Evolutionary conservation across 2,888 invertebrate species (phyloP).

Genomic region (Vannuccia rotundouncinata): DNA sequence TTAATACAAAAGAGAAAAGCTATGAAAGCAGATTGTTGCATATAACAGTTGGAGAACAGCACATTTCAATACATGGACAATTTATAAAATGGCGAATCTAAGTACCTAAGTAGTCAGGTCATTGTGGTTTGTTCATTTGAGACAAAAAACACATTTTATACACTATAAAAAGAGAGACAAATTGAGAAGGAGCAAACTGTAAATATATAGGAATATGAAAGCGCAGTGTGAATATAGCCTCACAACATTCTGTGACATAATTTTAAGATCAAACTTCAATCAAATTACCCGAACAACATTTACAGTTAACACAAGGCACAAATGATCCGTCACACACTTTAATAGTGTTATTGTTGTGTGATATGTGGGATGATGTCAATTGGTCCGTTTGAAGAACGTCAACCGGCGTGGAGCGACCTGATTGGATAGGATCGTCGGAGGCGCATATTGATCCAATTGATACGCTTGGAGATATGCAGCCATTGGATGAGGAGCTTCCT

Average conservation of each 20-base stretch:
- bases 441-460: neutral
- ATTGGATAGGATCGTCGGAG: conserved; percentile 5
- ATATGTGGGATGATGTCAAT: neutral
- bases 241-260: neutral
- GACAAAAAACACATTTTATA: no score
- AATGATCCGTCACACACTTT: no score
- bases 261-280: neutral
- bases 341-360: no score
- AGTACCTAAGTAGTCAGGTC: no score
- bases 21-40: no score
- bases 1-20: no score
- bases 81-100: no score
- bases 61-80: no score
- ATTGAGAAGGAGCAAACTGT: no score
- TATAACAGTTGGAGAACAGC: no score
- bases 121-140: no score
- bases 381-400: neutral
- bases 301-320: neutral
- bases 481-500: neutral
- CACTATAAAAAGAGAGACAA: no score
- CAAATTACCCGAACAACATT: conserved; percentile 1
- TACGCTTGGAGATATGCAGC: neutral
- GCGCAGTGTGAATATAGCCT: neutral
- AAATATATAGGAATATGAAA: neutral
- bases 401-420: neutral